Evolutionary conservation across 2,113 vertebrate genomes (phyloP).

Genomic region (Notarius lentiginosus): DNA sequence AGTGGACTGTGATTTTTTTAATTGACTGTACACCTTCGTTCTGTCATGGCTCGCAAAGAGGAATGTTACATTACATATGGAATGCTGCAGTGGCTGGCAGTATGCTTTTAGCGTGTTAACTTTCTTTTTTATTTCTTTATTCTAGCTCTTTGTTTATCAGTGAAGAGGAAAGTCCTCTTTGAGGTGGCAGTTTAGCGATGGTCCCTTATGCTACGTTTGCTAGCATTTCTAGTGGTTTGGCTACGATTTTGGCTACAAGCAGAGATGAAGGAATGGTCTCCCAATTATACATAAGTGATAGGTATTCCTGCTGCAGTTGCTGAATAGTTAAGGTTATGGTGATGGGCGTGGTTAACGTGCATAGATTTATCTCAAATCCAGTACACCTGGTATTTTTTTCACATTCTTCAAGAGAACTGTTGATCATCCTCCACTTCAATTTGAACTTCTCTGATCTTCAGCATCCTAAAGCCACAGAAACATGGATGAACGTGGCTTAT

Average conservation of each 20-base stretch:
- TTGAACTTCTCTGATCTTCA: slow-evolving; percentile 46
- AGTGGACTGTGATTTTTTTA: neutral
- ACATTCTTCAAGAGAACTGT: slow-evolving; percentile 16
- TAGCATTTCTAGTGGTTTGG: slow-evolving; percentile 61
- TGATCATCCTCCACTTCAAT: slow-evolving; percentile 39
- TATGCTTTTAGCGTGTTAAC: slow-evolving; percentile 25
- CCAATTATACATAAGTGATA: neutral
- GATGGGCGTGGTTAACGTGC: neutral
- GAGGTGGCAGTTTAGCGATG: slow-evolving; percentile 49
- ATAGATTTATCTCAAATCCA: slow-evolving; percentile 12
- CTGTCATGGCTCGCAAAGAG: slow-evolving; percentile 16
- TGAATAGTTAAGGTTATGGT: slow-evolving; percentile 24
- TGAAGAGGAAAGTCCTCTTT: slow-evolving; percentile 23
- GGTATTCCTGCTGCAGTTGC: slow-evolving; percentile 15
- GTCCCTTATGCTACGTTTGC: slow-evolving; percentile 61
- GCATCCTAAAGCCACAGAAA: slow-evolving; percentile 44
- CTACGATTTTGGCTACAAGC: slow-evolving; percentile 73
- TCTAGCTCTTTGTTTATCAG: slow-evolving; percentile 22
- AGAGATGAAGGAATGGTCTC: slow-evolving; percentile 39
- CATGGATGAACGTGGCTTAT: slow-evolving; percentile 20
- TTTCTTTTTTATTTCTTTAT: slow-evolving; percentile 12
- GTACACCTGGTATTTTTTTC: slow-evolving; percentile 7
- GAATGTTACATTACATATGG: slow-evolving; percentile 40
- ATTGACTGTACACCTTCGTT: neutral
- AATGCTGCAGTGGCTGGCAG: slow-evolving; percentile 44